phyloP scores from a whole-genome alignment of 1,140 invertebrate species.

The Trachymyrmex septentrionalis region DNA sequence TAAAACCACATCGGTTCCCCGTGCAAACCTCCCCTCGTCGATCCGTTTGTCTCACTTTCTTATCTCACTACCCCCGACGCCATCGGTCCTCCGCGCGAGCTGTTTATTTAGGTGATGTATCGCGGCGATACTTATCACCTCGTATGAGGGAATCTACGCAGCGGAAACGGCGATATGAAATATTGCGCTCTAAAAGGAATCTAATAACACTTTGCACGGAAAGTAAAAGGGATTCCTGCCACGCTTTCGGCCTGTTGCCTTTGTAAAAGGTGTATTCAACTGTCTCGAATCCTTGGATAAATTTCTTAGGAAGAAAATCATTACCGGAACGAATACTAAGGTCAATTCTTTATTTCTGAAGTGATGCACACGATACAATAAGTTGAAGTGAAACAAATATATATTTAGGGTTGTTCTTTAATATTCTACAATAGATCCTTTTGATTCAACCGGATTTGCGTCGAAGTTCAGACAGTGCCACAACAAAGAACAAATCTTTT shows the following conservation, averaged over 20 bases:
- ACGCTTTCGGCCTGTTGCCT: slow-evolving; percentile 15
- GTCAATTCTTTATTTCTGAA: no score
- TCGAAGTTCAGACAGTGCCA: no score
- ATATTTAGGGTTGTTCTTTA: no score
- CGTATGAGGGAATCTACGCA: slow-evolving; percentile 80
- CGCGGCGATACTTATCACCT: slow-evolving; percentile 83
- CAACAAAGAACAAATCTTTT: no score
- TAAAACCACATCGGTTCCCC: slow-evolving; percentile 53
- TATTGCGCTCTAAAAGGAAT: slow-evolving; percentile 81
- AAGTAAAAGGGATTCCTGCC: slow-evolving; percentile 7
- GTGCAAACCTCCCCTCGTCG: not conserved
- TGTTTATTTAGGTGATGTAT: slow-evolving; percentile 84
- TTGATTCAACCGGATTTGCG: no score
- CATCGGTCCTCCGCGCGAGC: slow-evolving; percentile 74
- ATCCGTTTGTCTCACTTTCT: slow-evolving; percentile 61
- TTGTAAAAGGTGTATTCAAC: not conserved
- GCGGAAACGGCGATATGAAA: slow-evolving; percentile 77
- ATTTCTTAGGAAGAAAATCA: slow-evolving; percentile 16
- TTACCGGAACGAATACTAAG: not conserved
- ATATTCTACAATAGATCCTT: no score
- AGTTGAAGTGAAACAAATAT: not conserved
- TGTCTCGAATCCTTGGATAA: not conserved
- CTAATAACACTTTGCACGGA: slow-evolving; percentile 75
- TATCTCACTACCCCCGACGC: slow-evolving; percentile 61
- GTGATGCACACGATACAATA: no score